Evolutionary conservation across 2,888 invertebrate species (phyloP), one percentile per base, ranked within the genome.

Genomic region (Amphipoea lucens): DNA sequence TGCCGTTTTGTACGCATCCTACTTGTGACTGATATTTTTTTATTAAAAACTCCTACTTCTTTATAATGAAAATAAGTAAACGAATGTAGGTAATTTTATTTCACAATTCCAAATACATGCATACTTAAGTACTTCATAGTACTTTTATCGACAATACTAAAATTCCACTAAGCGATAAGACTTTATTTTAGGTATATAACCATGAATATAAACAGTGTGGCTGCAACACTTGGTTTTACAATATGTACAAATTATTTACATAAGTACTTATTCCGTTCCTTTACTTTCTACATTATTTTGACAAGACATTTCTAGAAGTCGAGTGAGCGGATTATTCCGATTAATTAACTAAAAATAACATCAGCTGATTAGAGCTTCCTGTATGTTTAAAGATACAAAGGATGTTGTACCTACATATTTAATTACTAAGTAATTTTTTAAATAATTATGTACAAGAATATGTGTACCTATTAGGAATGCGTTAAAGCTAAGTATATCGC

Each of bases 151-250:
- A 51, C 65, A 63, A 48, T 74, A 82, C 71, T 82, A 45, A 85
- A 85, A 85, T 82, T 77, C 74, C 74, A 76, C 60, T 69, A 74
- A 60, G 54, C 51, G 83, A 83, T 83, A 83, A 85, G 73, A 76
- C 51, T 76, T 70, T 76, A 65, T 62, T 73, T 72, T 74, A 80
- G 51, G 48, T 80, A 45, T 42, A 51, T 36, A 65, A 63, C 79
- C 74, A 81, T 81, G 45, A 14, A 73, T 76, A 68, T 62, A 36
- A 51, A 65, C 0, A 60, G 48, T 20, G 14, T 45, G 20, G 40
- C 14, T 73, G 65, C 40, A 67, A 60, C n/a, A 69, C 48, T 54
- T 9, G 29, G 57, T 40, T 76, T 69, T 17, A 66, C 12, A 45
- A 20, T 54, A 45, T 11, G 45, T 11, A 36, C 4, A 69, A 60